A percentile compares a stretch with the other conserved stretches of the same genome.
Conservation (phyloP, 2,113 vertebrate genomes). For the Campylorhamphus procurvoides region DNA sequence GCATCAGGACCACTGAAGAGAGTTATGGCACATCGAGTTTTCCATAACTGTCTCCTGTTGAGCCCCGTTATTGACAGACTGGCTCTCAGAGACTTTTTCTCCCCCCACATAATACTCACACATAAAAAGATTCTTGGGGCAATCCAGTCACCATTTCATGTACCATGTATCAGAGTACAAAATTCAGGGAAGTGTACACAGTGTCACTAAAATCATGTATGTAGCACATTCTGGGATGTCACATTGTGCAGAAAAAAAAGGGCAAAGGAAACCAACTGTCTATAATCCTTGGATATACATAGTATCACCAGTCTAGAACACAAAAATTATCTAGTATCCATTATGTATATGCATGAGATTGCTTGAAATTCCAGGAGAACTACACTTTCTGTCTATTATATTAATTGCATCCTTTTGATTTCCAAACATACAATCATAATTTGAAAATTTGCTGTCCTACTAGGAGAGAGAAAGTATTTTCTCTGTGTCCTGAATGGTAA, state of each 20-base stretch:
- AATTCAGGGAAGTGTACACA: neutral
- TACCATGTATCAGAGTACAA: neutral
- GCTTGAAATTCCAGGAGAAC: neutral
- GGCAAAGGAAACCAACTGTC: neutral
- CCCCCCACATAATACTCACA: neutral
- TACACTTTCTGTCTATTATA: neutral
- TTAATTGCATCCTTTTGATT: neutral
- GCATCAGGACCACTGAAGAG: fast-evolving
- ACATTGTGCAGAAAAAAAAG: neutral
- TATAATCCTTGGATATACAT: neutral
- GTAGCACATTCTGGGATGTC: neutral
- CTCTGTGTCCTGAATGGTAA: neutral
- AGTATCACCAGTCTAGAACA: neutral
- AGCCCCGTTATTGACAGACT: neutral
- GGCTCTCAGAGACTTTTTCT: neutral
- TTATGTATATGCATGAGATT: neutral
- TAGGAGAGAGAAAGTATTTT: neutral
- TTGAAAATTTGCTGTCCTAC: neutral
- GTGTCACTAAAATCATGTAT: neutral
- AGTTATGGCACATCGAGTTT: neutral
- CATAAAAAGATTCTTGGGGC: neutral
- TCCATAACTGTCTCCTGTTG: neutral
- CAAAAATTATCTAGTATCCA: neutral
- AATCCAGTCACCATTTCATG: neutral
- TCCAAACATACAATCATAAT: neutral